Evolutionary conservation across 1,140 invertebrate species (phyloP), one percentile per base, ranked within the genome.

Genomic region (Lepidurus apus): DNA sequence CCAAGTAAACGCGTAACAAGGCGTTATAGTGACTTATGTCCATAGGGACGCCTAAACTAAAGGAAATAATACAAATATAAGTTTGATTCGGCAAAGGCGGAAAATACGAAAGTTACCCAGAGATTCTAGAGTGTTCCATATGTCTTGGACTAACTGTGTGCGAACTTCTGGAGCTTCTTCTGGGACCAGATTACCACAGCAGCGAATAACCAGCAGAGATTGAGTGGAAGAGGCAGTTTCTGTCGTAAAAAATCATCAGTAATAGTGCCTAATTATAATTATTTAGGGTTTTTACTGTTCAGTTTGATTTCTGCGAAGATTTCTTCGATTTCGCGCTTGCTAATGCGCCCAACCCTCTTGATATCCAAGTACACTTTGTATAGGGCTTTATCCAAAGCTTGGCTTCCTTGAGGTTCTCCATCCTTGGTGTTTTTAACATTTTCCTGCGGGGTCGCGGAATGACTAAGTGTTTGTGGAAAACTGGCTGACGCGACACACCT

Each of bases 1-100:
- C 92, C 80, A 95, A 83, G 83, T 95, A 94, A 0, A 95, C 91
- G 77, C 90, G 86, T 11, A 96, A 84, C 11, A 95, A 84, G 11
- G 93, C 91, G 88, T 96, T 96, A 82, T 95, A 96, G 83, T 95
- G 93, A 4, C 91, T 92, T 9, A 93, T 89, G 83, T 94, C 92
- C 88, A 95, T 88, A n/a, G 90, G 88, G 17, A 93, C 87, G 81
- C 91, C 92, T 78, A 21, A 76, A 53, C 76, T 7, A 65, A 13
- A 17, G 79, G n/a, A 79, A 79, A 43, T 0, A 76, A 76, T 6
- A 5, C 2, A 78, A 47, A 47, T 47, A 26, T 17, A 17, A 65
- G 9, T 76, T 76, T 26, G 17, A 79, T 24, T 80, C 3, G 1
- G 34, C 4, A 34, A 34, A 34, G 34, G 34, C 2, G 34, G 34